Percentiles rank a stretch among this genome's conserved stretches.
Evolutionary conservation across 2,888 invertebrate genomes (phyloP).

Genomic region (Phalangium opilio): DNA sequence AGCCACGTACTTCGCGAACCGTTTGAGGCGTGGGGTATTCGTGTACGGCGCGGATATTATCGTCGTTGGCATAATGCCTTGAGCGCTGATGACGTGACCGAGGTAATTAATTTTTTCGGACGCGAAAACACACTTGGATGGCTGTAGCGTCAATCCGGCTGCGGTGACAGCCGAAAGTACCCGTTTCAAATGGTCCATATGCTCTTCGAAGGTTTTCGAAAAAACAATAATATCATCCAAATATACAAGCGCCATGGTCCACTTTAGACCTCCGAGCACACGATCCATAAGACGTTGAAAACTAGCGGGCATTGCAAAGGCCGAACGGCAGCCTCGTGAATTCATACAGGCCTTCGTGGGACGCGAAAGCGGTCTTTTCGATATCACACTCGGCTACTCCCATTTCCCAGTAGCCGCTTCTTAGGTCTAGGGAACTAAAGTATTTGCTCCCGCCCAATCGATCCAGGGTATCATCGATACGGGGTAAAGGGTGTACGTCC

Average conservation of each 20-base stretch:
- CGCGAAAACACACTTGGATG: constrained; percentile 19
- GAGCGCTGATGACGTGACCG: constrained; percentile 6
- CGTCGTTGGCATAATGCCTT: constrained; percentile 5
- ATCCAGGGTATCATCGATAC: neutral
- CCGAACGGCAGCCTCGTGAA: constrained; percentile 24
- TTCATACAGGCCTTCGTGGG: constrained; percentile 19
- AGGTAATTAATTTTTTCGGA: constrained; percentile 8
- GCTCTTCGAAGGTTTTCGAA: constrained; percentile 16
- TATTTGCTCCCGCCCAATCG: neutral
- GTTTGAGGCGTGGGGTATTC: constrained; percentile 12
- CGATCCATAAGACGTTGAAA: constrained; percentile 23
- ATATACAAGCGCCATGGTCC: constrained; percentile 18
- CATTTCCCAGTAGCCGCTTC: neutral
- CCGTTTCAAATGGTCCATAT: constrained; percentile 8
- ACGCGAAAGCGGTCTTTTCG: neutral
- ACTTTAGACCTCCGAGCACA: constrained; percentile 16
- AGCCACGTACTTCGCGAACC: neutral
- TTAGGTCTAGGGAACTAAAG: neutral
- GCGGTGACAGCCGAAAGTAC: constrained; percentile 15
- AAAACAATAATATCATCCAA: constrained; percentile 21
- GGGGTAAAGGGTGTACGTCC: neutral
- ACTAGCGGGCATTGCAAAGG: constrained; percentile 20
- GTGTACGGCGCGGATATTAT: neutral
- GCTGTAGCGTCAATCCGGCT: constrained; percentile 18
- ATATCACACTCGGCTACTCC: neutral